These are phyloP conservation scores for Chloroceryle aenea DNA, from an alignment of 2,113 vertebrate genomes.

Conservation along the genomic window DNA sequence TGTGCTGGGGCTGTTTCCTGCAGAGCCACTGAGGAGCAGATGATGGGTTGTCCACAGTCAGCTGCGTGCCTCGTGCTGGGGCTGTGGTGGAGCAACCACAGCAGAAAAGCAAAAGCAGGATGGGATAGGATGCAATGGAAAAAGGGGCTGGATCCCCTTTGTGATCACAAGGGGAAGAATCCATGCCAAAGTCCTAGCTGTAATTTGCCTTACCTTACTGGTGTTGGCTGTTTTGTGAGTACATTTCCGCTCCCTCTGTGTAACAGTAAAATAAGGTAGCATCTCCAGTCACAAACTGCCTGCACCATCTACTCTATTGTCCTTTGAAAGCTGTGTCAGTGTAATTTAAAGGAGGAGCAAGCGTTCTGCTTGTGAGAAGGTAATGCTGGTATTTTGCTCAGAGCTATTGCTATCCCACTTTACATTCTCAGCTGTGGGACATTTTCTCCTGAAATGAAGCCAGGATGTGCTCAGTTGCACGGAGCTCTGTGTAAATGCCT, in stretches of 20 bases:
- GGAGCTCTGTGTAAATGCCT: neutral
- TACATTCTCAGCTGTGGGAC: constrained; percentile 20
- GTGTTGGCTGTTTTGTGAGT: neutral
- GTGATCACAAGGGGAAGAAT: neutral
- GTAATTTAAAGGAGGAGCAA: neutral
- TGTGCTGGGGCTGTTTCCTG: neutral
- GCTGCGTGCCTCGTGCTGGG: fast-evolving
- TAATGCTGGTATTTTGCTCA: neutral
- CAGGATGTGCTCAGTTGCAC: neutral
- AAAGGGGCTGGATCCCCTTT: neutral
- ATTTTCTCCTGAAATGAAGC: constrained; percentile 12
- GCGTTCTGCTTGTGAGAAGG: neutral
- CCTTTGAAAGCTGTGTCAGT: neutral
- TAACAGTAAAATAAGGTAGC: neutral
- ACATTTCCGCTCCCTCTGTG: neutral
- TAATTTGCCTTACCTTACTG: neutral
- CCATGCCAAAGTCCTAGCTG: neutral
- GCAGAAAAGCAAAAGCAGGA: neutral
- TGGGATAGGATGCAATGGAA: neutral
- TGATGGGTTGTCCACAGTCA: neutral
- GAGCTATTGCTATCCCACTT: neutral
- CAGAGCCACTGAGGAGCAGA: neutral
- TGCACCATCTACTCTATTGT: neutral
- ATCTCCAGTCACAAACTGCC: neutral
- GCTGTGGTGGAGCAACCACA: neutral